Conservation (phyloP, 2,888 invertebrate genomes). For the Aricia artaxerxes region DNA sequence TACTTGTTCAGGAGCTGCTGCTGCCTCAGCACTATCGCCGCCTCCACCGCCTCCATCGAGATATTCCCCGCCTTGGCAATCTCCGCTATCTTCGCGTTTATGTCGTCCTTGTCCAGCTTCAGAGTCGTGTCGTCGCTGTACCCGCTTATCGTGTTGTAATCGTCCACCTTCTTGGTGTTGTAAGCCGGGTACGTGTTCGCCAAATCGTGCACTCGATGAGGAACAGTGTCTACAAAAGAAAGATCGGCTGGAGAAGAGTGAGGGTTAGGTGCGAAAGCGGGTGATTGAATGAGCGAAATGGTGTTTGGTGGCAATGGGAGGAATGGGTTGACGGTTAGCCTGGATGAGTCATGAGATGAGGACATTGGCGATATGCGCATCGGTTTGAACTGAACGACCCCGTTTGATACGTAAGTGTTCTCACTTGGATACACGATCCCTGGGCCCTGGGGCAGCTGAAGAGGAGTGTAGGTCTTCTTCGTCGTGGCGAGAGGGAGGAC, state of each 20-base stretch:
- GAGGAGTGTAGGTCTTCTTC: slow-evolving; percentile 61
- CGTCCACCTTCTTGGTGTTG: slow-evolving; percentile 73
- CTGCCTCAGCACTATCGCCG: slow-evolving; percentile 86
- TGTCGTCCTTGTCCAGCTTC: slow-evolving; percentile 70
- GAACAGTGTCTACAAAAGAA: slow-evolving; percentile 76
- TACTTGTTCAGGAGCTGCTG: slow-evolving; percentile 84
- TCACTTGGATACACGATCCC: slow-evolving; percentile 71
- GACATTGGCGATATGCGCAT: slow-evolving; percentile 59
- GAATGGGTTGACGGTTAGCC: slow-evolving; percentile 77
- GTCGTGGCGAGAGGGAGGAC: slow-evolving; percentile 70
- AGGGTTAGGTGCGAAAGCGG: slow-evolving; percentile 60
- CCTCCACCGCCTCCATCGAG: slow-evolving; percentile 88
- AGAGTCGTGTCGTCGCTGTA: slow-evolving; percentile 70
- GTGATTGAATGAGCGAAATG: slow-evolving; percentile 64
- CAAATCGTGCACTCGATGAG: slow-evolving; percentile 70
- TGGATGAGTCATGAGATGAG: slow-evolving; percentile 49
- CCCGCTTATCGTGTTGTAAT: slow-evolving; percentile 72
- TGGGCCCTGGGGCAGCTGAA: slow-evolving; percentile 64
- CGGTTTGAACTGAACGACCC: slow-evolving; percentile 61
- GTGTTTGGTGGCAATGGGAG: slow-evolving; percentile 68
- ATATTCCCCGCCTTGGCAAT: slow-evolving; percentile 87
- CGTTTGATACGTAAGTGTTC: slow-evolving; percentile 65
- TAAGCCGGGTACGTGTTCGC: slow-evolving; percentile 59
- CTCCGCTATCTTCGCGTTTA: slow-evolving; percentile 73
- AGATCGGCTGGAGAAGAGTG: slow-evolving; percentile 62